Base-by-base conservation (phyloP, 2,797 vertebrate genomes). In the Thalassophryne amazonica region DNA sequence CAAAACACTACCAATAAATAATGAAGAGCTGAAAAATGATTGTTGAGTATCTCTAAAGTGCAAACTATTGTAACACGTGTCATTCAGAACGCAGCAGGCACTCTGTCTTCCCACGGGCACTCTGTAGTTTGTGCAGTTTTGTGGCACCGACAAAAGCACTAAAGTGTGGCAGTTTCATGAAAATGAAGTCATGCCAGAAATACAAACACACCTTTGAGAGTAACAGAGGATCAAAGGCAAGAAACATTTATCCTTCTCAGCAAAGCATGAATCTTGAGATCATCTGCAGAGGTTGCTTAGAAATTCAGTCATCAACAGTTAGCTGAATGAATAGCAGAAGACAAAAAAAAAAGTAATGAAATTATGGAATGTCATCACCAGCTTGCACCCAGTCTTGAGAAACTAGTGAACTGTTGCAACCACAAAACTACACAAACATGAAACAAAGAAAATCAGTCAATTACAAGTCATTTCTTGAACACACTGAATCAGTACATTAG, bases 51-150 rank as follows among this genome's bases (percentile, higher is more conserved):
- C 59, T 51, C 6, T 21, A 79, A 76, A 69, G 76, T 81, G 73
- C 71, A 75, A 78, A 77, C 41, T 60, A 78, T 27, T 58, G 52
- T 60, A 76, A 81, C 40, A 17, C 12, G 15, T 22, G 57, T 49
- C 41, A 35, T 40, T 15, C 42, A 43, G 65, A 60, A 66, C 34
- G 42, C 41, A 54, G 21, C 40, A 51, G 31, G 60, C 51, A 63
- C 31, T 25, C n/a, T 28, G 32, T 4, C 20, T 54, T 76, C 73
- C 73, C 65, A 35, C 66, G 76, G 78, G 78, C 80, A 84, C 75
- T 77, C 78, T 40, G 58, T 53, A 69, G 52, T 59, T 68, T 49
- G 64, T 49, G 65, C 28, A 27, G 51, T 54, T 59, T 48, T 31
- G 53, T 58, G 50, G 73, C 63, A 42, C 36, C 28, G 46, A 61